A percentile compares a stretch with the other conserved stretches of the same genome.
These are phyloP conservation scores for Selene dorsalis DNA, from an alignment of 2,797 vertebrate genomes.

Conservation along the genomic window DNA sequence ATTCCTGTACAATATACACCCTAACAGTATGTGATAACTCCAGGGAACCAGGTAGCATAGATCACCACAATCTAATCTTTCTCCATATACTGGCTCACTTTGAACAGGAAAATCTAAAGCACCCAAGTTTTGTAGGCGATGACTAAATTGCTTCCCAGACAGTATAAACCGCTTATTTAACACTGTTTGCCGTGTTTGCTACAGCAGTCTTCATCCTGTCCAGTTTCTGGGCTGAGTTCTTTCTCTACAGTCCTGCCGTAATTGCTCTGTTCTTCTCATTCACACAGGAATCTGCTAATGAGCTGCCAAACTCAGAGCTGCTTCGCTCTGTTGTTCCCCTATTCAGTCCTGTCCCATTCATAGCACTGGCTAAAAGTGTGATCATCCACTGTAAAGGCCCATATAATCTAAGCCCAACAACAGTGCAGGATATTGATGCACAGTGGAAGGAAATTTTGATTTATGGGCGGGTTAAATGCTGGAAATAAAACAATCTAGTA, in stretches of 20 bases:
- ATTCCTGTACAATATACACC: neutral
- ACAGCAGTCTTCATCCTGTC: slow-evolving; percentile 30
- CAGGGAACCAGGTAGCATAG: neutral
- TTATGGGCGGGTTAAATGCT: neutral
- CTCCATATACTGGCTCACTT: neutral
- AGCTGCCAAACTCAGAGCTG: slow-evolving; percentile 62
- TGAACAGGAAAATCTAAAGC: neutral
- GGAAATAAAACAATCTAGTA: neutral
- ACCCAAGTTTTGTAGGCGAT: neutral
- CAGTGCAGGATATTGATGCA: neutral
- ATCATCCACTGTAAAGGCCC: neutral
- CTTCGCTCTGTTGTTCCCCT: slow-evolving; percentile 35
- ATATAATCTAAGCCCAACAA: neutral
- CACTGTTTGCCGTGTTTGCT: slow-evolving; percentile 44
- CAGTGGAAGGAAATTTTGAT: neutral
- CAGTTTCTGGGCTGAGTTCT: slow-evolving; percentile 22
- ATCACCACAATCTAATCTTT: neutral
- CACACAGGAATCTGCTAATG: slow-evolving; percentile 78
- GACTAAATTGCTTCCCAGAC: neutral
- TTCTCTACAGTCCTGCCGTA: slow-evolving; percentile 42
- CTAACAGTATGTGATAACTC: neutral
- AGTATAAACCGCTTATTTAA: slow-evolving; percentile 12
- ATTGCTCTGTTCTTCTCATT: slow-evolving; percentile 67
- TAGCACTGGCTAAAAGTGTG: neutral
- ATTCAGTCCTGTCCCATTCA: slow-evolving; percentile 38